These are phyloP conservation scores for human (Homo sapiens) DNA, from an alignment of 2,113 vertebrate genomes.

Conservation along the genomic window GRCh38 chr14:93605001-93605500, in stretches of 20 bases:
- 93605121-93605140: background rate
- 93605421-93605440: slow-evolving; percentile 51
- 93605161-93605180: slow-evolving; percentile 59
- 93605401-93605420: slow-evolving; percentile 52
- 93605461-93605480: background rate
- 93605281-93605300: slow-evolving; percentile 59
- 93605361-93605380: slow-evolving; percentile 40
- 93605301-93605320: slow-evolving; percentile 61
- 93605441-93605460: background rate
- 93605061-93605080: background rate
- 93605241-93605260: background rate
- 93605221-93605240: slow-evolving; percentile 33
- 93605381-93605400: slow-evolving; percentile 63
- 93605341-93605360: slow-evolving; percentile 49
- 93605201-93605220: slow-evolving; percentile 23
- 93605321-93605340: slow-evolving; percentile 65
- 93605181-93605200: slow-evolving; percentile 61
- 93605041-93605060: slow-evolving; percentile 48
- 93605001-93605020: slow-evolving; percentile 55
- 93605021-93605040: slow-evolving; percentile 61
- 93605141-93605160: slow-evolving; percentile 2
- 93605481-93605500: background rate
- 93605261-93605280: slow-evolving; percentile 71
- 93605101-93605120: background rate
- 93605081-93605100: background rate